Percentiles rank a stretch among this genome's conserved stretches.
Evolutionary conservation across 2,797 vertebrate species (phyloP).

Genomic region (Cryptoblepharus egeriae): DNA sequence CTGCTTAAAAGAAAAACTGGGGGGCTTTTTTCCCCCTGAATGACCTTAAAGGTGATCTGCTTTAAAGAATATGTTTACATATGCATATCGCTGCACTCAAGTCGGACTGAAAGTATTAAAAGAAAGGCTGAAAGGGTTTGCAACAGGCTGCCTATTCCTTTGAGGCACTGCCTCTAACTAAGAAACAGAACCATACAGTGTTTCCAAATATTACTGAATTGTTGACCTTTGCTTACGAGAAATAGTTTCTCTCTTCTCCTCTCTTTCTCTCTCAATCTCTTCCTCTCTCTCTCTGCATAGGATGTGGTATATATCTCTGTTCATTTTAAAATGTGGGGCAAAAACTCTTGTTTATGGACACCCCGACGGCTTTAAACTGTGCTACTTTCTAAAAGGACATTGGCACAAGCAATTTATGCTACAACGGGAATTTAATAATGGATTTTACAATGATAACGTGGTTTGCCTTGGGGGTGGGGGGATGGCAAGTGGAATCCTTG

Average conservation of each 20-base stretch:
- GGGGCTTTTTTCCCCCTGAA: constrained; percentile 82
- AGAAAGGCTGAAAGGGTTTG: constrained; percentile 76
- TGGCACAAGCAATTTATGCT: constrained; percentile 80
- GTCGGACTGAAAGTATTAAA: constrained; percentile 81
- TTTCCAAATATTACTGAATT: constrained; percentile 81
- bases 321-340: constrained; percentile 83
- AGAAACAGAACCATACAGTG: constrained; percentile 74
- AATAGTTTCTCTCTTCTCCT: constrained; percentile 82
- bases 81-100: constrained; percentile 93
- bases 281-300: constrained; percentile 76
- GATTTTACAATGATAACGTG: constrained; percentile 79
- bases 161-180: constrained; percentile 78
- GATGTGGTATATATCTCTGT: constrained; percentile 82
- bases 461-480: constrained; percentile 78
- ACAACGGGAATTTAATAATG: constrained; percentile 77
- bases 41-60: constrained; percentile 89
- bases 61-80: constrained; percentile 99
- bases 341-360: constrained; percentile 84
- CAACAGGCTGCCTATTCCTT: constrained; percentile 79
- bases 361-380: constrained; percentile 80
- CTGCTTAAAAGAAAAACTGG: constrained; percentile 77
- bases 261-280: constrained; percentile 70
- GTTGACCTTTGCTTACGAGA: constrained; percentile 88
- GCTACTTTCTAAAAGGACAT: constrained; percentile 83
- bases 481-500: constrained; percentile 83